Percentiles rank a stretch among this genome's conserved stretches.
These are phyloP conservation scores for Stenotaenia linearis DNA, from an alignment of 2,888 invertebrate genomes.

Conservation along the genomic window DNA sequence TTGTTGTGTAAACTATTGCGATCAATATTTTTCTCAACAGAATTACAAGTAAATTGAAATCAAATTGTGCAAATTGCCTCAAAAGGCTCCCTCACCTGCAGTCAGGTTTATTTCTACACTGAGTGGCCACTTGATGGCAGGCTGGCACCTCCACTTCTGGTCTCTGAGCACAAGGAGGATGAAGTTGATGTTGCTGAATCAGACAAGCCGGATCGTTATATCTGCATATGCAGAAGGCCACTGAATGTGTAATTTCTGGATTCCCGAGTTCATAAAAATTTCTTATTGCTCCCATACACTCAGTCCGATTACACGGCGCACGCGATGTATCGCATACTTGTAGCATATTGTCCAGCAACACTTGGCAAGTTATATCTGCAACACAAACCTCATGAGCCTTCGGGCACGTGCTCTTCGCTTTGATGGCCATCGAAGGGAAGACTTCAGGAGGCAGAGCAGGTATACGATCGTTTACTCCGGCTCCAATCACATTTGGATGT, in stretches of 20 bases:
- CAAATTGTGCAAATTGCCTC: too few relatives aligned
- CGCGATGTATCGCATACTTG: slow-evolving; percentile 32
- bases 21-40: too few relatives aligned
- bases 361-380: slow-evolving; percentile 30
- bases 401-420: slow-evolving; percentile 34
- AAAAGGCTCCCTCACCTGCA: slow-evolving; percentile 74
- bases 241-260: slow-evolving; percentile 30
- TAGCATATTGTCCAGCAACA: slow-evolving; percentile 33
- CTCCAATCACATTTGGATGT: neutral
- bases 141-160: slow-evolving; percentile 68
- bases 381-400: slow-evolving; percentile 33
- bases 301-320: slow-evolving; percentile 34
- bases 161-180: slow-evolving; percentile 81
- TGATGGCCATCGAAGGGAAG: neutral
- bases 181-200: slow-evolving; percentile 80
- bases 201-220: slow-evolving; percentile 78
- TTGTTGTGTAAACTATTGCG: too few relatives aligned
- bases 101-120: slow-evolving; percentile 71
- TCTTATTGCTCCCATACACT: slow-evolving; percentile 34
- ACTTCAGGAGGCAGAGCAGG: neutral
- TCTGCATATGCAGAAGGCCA: slow-evolving; percentile 37
- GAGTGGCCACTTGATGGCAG: slow-evolving; percentile 76
- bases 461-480: neutral
- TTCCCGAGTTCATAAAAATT: slow-evolving; percentile 35
- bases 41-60: too few relatives aligned